These are phyloP conservation scores for Cherax destructor DNA, from an alignment of 1,140 invertebrate genomes.

Conservation along the genomic window DNA sequence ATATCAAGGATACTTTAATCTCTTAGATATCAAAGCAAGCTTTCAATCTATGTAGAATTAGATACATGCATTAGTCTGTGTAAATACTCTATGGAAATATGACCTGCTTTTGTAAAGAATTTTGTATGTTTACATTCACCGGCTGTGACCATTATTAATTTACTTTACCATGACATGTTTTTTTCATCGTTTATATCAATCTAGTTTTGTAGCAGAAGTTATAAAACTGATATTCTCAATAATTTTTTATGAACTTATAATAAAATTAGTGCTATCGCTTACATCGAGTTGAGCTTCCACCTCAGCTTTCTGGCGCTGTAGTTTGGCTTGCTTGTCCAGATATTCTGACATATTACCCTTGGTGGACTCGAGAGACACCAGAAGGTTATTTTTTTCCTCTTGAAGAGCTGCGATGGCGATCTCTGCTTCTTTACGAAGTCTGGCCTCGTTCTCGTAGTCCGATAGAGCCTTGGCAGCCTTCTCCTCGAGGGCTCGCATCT, in stretches of 20 bases:
- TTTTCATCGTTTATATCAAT: no score
- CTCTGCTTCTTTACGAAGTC: conserved; percentile 96
- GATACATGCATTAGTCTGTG: no score
- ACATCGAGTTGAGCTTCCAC: conserved; percentile 95
- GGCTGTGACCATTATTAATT: no score
- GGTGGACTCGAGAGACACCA: conserved; percentile 91
- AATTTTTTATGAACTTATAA: no score
- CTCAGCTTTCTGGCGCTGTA: conserved; percentile 96
- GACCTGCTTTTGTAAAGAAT: no score
- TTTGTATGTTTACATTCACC: no score
- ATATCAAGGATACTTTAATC: no score
- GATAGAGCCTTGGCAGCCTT: conserved; percentile 96
- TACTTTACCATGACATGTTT: no score
- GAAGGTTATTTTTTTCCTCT: conserved; percentile 93
- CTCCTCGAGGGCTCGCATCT: conserved; percentile 97
- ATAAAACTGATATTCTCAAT: neutral
- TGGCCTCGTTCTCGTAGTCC: conserved; percentile 94
- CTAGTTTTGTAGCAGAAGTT: neutral
- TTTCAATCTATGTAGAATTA: no score
- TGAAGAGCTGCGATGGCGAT: conserved; percentile 86
- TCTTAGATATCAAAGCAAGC: no score
- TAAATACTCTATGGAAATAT: no score
- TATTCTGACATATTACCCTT: conserved; percentile 90
- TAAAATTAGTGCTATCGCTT: conserved; percentile 76
- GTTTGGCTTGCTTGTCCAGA: conserved; percentile 94